Base-by-base conservation (phyloP, 2,113 vertebrate species). In the Oreochromis tanganicae region DNA sequence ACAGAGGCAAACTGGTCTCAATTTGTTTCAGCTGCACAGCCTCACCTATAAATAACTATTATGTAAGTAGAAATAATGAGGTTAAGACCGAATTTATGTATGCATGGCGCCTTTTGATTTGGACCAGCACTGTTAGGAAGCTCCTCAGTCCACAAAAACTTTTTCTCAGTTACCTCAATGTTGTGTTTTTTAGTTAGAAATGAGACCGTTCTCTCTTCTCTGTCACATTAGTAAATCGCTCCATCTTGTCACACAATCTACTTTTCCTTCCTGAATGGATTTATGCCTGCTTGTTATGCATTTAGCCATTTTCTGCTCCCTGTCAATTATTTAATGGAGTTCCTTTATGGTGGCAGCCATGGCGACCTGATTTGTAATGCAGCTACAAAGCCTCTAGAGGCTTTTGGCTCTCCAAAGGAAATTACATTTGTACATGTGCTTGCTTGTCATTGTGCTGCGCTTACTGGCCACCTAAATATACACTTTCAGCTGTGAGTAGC, bases 321-420 rank as follows among this genome's bases (percentile, higher is more conserved):
- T 66, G 78, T 85, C 81, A 81, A 32, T 61, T 90, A 57, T 89
- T 89, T 82, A 91, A 89, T 86, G 57, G 75, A 73, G 8, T 89
- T 87, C 43, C 41, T 90, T 92, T 83, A 85, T 81, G 41, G 54
- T 21, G 12, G 81, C 86, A 91, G 50, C 80, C 87, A 85, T 88
- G 79, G 84, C 21, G 88, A 89, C 81, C 68, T 82, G 52, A 84
- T 86, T 83, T 90, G 61, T 68, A 71, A 46, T 80, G 52, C 66
- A 55, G 46, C 52, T 59, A 55, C 73, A 82, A 54, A 61, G 48
- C 63, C 17, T 89, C 68, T 19, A 21, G 16, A 80, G 43, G 50
- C 32, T 27, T 71, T 9, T 81, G 32, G 52, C 46, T 86, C 24
- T 59, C 56, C 41, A 29, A 57, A 11, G 50, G 80, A 87, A 73